These are phyloP conservation scores for Ifrita kowaldi DNA, from an alignment of 2,113 vertebrate species.

Conservation along the genomic window DNA sequence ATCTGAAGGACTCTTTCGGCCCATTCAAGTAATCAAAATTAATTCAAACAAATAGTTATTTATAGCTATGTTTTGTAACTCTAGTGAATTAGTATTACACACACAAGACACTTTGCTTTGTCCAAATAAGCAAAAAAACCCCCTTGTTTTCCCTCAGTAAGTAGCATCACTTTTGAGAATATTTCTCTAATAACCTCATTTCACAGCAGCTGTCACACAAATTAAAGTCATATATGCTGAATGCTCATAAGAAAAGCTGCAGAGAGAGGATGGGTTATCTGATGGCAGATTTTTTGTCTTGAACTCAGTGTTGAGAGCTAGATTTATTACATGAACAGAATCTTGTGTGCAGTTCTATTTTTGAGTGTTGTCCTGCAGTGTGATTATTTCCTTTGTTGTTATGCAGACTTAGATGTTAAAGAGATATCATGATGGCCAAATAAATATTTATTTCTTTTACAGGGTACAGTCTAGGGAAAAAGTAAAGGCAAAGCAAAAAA, in stretches of 20 bases:
- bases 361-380: rapidly evolving
- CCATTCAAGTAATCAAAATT: not conserved
- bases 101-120: not conserved
- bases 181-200: not conserved
- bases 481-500: not conserved
- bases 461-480: not conserved
- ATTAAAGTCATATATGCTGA: not conserved
- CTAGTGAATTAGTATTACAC: not conserved
- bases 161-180: not conserved
- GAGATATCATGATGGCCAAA: not conserved
- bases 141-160: not conserved
- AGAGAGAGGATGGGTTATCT: not conserved
- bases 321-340: not conserved
- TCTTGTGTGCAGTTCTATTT: not conserved
- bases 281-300: not conserved
- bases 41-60: not conserved
- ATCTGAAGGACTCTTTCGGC: not conserved
- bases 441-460: not conserved
- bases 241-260: not conserved
- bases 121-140: not conserved
- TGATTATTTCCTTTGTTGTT: not conserved
- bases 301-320: not conserved
- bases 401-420: not conserved
- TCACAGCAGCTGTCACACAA: not conserved
- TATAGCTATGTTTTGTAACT: not conserved